Evolutionary conservation across 2,888 invertebrate genomes (phyloP), one percentile per base, ranked within the genome.

Genomic region (Diplazon laetatorius): DNA sequence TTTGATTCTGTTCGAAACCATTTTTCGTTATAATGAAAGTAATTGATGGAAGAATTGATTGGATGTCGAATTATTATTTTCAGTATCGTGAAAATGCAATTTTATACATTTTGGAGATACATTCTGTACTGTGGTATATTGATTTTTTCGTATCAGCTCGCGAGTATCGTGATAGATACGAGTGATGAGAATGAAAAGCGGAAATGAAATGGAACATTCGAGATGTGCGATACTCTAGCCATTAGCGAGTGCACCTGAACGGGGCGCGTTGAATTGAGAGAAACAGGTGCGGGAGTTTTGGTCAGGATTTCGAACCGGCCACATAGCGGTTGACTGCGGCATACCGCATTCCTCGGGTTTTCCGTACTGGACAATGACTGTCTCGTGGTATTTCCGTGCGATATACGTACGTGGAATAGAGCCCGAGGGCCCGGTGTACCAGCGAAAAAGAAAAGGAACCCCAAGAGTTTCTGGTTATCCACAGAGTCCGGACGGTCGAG

Each of bases 361-460:
- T 71, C n/a, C 78, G 39, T 78, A 22, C 60, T 16, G 74, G 68
- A 73, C 72, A 80, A 80, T 73, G 76, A 80, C 65, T 80, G 65
- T 42, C 69, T 22, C 62, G 20, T 42, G 48, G 37, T 50, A 62
- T 75, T 57, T 48, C 22, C 62, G 50, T 35, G 16, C 48, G 16
- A 39, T 20, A 62, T 63, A 42, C 14, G 55, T 42, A 39, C 37
- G 39, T 39, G 39, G 39, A 63, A 75, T 55, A 57, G 50, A 73
- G 66, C 52, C 60, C 59, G n/a, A n/a, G n/a, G 57, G 44, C 55
- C 46, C 68, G 44, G 52, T 18, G 70, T 46, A n/a, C 46, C 69
- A 71, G 77, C 60, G 75, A 69, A 66, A 79, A 68, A 71, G 79
- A 76, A 79, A 74, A 72, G 57, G 71, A 76, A 82, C 69, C n/a